phyloP scores from a whole-genome alignment of 2,888 invertebrate species.

The Entomobrya multifasciata region DNA sequence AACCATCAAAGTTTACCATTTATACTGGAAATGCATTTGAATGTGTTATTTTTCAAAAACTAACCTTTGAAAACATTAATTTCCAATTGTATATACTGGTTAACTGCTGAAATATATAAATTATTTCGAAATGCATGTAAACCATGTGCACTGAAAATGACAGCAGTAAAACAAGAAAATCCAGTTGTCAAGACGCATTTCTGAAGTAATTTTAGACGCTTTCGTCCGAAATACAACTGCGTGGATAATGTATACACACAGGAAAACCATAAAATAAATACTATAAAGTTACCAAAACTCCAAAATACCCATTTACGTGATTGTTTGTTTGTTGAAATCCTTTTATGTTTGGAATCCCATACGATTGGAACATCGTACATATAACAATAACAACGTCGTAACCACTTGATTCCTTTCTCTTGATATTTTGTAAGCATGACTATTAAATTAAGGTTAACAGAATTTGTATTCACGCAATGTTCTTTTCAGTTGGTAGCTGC shows the following conservation, averaged over 20 bases:
- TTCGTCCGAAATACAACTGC: background rate
- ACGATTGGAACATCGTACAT: background rate
- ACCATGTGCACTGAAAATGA: background rate
- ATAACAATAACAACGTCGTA: background rate
- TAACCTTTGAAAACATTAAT: background rate
- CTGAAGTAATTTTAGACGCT: background rate
- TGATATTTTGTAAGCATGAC: background rate
- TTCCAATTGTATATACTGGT: conserved; percentile 14
- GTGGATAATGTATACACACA: conserved; percentile 12
- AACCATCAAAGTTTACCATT: too few species aligned
- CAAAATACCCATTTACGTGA: background rate
- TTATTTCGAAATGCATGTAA: background rate
- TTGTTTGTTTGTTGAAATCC: background rate
- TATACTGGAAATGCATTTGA: background rate
- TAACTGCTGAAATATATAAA: background rate
- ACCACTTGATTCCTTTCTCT: background rate
- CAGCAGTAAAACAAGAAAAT: background rate
- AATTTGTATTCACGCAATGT: too few species aligned
- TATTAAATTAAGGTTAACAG: too few species aligned
- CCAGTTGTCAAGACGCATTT: conserved; percentile 15
- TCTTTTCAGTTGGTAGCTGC: too few species aligned
- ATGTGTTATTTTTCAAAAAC: too few species aligned
- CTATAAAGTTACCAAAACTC: background rate
- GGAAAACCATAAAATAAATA: background rate
- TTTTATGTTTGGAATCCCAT: background rate